Conservation (phyloP, 2,888 invertebrate genomes). For the Suillia variegata region DNA sequence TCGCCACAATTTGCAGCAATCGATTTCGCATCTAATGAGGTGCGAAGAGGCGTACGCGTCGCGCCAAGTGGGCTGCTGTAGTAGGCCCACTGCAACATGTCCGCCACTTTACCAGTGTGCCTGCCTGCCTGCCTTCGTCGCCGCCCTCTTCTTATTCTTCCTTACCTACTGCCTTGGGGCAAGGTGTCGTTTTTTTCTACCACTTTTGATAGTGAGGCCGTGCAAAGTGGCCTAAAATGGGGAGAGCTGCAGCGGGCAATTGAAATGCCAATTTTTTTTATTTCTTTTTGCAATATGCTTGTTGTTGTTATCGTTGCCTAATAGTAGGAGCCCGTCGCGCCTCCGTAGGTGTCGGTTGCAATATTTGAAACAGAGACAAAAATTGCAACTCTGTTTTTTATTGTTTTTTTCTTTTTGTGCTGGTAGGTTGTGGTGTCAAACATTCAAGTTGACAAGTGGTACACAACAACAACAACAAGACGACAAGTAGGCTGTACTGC, state of each 20-base stretch:
- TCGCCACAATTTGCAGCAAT: background rate
- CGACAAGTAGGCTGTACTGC: constrained; percentile 14
- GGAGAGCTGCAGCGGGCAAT: background rate
- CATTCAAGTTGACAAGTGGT: constrained; percentile 12
- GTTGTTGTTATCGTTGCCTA: background rate
- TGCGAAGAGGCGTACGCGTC: constrained; percentile 42
- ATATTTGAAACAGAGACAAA: no score
- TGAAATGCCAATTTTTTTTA: background rate
- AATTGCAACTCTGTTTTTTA: background rate
- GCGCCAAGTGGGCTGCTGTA: constrained; percentile 6
- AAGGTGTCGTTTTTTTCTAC: no score
- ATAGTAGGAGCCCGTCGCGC: no score
- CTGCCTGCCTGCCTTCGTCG: background rate
- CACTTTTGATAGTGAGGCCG: no score
- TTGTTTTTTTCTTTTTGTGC: no score
- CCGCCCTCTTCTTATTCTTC: no score
- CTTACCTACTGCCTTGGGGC: no score
- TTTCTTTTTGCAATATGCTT: background rate
- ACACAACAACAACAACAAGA: no score
- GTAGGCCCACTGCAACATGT: background rate
- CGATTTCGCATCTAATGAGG: constrained; percentile 42
- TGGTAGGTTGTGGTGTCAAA: constrained; percentile 2
- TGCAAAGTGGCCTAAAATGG: background rate
- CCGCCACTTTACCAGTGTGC: constrained; percentile 17
- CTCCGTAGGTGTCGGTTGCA: constrained; percentile 11